These are phyloP conservation scores for Leucophora obtusa DNA, from an alignment of 2,888 invertebrate genomes.

Conservation along the genomic window DNA sequence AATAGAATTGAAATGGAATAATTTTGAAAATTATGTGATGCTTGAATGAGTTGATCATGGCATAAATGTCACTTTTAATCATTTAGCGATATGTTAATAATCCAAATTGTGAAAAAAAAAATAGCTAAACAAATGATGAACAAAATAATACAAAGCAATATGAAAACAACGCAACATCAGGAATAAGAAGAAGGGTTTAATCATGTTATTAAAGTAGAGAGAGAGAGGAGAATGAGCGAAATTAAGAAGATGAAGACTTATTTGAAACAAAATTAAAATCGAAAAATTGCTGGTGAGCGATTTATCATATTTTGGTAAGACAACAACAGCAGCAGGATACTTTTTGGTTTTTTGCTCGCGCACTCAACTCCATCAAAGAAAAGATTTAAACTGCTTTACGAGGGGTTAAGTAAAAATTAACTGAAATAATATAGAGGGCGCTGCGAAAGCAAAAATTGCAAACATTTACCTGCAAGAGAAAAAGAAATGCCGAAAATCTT, in stretches of 20 bases:
- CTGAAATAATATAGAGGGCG: not conserved
- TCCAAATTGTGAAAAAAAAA: conserved; percentile 59
- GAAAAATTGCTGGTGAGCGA: conserved; percentile 48
- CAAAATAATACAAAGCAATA: conserved; percentile 47
- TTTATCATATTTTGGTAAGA: conserved; percentile 64
- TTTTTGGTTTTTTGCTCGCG: conserved; percentile 51
- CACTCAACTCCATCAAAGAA: conserved; percentile 27
- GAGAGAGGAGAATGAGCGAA: not conserved
- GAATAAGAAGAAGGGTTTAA: conserved; percentile 12
- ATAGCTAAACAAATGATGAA: conserved; percentile 70
- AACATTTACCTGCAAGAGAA: too few relatives aligned
- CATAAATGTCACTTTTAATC: conserved; percentile 77
- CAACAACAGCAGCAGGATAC: conserved; percentile 58
- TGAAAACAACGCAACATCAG: not conserved
- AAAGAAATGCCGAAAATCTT: too few relatives aligned
- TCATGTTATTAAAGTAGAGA: conserved; percentile 29
- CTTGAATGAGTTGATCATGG: conserved; percentile 72
- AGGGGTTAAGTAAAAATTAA: conserved; percentile 25
- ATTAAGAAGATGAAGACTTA: conserved; percentile 35
- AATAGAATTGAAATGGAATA: conserved; percentile 34
- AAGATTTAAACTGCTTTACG: conserved; percentile 11
- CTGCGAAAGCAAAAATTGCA: too few relatives aligned
- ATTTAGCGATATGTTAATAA: conserved; percentile 71
- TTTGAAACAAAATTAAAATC: conserved; percentile 59
- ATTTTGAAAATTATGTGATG: conserved; percentile 65